Base-by-base conservation (phyloP, 2,797 vertebrate species). In the Echiichthys vipera region DNA sequence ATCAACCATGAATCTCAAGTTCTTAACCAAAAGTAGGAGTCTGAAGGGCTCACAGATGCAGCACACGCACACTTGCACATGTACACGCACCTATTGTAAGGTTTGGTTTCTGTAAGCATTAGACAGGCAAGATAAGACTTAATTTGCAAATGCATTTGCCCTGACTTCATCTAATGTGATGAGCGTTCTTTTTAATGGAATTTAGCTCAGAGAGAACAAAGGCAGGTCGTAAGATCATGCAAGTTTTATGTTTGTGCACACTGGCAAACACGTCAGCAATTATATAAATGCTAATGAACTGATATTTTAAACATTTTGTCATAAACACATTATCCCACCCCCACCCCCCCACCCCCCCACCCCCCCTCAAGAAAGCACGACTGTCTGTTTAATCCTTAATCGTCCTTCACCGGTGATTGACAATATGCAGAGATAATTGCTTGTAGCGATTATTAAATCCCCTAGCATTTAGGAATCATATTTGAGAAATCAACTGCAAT, bases 111-210 rank as follows among this genome's bases (percentile, higher is more conserved):
- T 74, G 8, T 24, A 46, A 58, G 45, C 70, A 80, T 83, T 69
- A 78, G 62, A 74, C 67, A 68, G 56, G 34, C 51, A 53, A 79
- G 84, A 85, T 80, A 82, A 72, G 67, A 75, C 66, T n/a, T 88
- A 83, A 89, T 83, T 87, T 63, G 61, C 65, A 84, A 89, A 78
- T 68, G 45, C 73, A 77, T 81, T 83, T 75, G 64, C 47, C 71
- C 74, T 71, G 76, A 80, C 70, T 62, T 65, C 53, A 77, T 79
- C 83, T 58, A 78, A 73, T 10, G 10, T 69, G 68, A 67, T 65
- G 51, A 84, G 57, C 66, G 68, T 77, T 81, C n/a, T n/a, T 69
- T 75, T 77, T 36, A 86, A 78, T 75, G 63, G 72, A 75, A 72
- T 78, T 77, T 62, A 66, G 78, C 74, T 84, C 36, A 29, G 77